These are phyloP conservation scores for Calliphora vicina DNA, from an alignment of 1,140 invertebrate species.

Conservation along the genomic window DNA sequence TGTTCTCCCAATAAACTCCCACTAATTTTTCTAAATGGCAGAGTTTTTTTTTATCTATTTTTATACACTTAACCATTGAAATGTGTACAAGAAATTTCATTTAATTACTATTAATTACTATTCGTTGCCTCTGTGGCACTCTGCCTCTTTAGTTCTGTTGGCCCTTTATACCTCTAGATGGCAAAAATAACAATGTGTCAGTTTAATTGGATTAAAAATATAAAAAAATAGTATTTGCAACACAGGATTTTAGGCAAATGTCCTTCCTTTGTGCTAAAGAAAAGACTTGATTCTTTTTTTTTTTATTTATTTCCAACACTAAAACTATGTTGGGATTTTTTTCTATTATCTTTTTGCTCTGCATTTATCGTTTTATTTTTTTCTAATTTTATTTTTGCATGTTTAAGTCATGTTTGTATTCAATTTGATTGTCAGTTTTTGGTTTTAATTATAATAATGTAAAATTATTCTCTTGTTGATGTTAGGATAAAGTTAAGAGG, in stretches of 20 bases:
- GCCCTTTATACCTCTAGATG: neutral
- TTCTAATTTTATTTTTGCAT: neutral
- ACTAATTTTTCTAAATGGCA: neutral
- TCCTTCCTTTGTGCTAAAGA: neutral
- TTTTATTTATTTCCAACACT: neutral
- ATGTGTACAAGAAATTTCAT: neutral
- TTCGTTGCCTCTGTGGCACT: neutral
- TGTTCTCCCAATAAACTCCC: no score
- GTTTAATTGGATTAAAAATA: slow-evolving; percentile 7
- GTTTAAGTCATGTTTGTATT: slow-evolving; percentile 3
- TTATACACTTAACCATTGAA: neutral
- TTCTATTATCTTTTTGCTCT: neutral
- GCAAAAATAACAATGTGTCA: neutral
- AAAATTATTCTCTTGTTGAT: neutral
- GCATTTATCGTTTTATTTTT: neutral
- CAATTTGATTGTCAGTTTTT: slow-evolving; percentile 7
- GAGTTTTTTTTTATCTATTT: neutral
- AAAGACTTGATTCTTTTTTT: neutral
- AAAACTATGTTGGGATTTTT: neutral
- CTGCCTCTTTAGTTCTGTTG: neutral
- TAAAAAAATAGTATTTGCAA: neutral
- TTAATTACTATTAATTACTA: neutral
- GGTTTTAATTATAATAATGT: slow-evolving; percentile 1
- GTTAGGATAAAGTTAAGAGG: no score
- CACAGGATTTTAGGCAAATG: neutral